These are phyloP conservation scores for Callinectes sapidus DNA, from an alignment of 2,888 invertebrate genomes.

Conservation along the genomic window DNA sequence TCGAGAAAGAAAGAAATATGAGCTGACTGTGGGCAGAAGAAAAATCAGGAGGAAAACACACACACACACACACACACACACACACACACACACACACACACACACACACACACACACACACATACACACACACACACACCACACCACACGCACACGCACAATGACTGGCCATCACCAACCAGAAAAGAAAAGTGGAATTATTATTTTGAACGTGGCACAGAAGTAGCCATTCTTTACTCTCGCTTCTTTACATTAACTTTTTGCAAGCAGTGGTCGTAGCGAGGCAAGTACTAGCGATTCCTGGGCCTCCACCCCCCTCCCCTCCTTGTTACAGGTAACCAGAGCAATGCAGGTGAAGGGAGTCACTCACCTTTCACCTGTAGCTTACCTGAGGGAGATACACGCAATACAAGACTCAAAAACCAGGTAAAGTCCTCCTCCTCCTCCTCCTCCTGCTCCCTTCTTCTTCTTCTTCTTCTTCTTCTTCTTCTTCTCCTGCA, in stretches of 20 bases:
- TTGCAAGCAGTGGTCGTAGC: neutral
- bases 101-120: constrained; percentile 16
- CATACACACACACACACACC: constrained; percentile 21
- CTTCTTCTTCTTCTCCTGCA: neutral
- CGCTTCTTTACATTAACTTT: neutral
- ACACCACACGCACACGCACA: constrained; percentile 12
- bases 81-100: neutral
- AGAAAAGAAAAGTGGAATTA: neutral
- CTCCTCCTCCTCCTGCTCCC: constrained; percentile 26
- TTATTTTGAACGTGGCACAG: neutral
- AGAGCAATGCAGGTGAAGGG: neutral
- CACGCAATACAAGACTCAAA: neutral
- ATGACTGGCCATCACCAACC: neutral
- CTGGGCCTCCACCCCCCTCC: neutral
- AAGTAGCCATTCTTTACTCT: neutral
- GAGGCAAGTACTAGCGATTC: neutral
- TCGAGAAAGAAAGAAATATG: neutral
- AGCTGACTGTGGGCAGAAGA: too few species aligned
- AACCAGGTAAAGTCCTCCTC: neutral
- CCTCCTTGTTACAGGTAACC: constrained; percentile 4
- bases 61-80: constrained; percentile 11
- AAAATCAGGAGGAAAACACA: neutral
- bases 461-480: neutral
- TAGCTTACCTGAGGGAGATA: neutral
- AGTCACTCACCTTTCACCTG: neutral